phyloP scores from a whole-genome alignment of 2,797 vertebrate species.

The Tolypeutes matacus region DNA sequence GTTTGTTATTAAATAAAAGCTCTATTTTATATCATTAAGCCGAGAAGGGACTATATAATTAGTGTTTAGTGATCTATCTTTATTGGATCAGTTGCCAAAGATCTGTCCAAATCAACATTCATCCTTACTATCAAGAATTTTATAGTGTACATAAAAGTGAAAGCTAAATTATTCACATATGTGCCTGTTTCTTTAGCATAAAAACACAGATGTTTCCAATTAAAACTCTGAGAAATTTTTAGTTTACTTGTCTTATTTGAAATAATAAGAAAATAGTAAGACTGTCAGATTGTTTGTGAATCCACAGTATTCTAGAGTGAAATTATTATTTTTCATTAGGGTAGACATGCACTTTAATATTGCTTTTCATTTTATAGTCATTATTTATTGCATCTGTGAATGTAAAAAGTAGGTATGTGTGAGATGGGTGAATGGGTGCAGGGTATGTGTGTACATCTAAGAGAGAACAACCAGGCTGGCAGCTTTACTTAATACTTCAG shows the following conservation, averaged over 20 bases:
- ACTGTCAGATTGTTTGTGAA: neutral
- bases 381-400: neutral
- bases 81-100: neutral
- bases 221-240: neutral
- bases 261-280: neutral
- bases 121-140: neutral
- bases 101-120: slow-evolving; percentile 22
- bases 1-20: slow-evolving; percentile 35
- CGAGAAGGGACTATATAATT: neutral
- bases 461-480: neutral
- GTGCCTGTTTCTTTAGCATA: neutral
- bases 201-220: slow-evolving; percentile 42
- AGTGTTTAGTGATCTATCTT: neutral
- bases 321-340: neutral
- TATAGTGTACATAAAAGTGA: neutral
- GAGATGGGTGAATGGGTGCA: neutral
- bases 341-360: neutral
- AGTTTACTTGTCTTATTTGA: neutral
- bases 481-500: slow-evolving; percentile 78
- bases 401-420: neutral
- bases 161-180: slow-evolving; percentile 37
- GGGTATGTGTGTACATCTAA: slow-evolving; percentile 47
- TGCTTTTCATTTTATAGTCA: neutral
- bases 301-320: neutral
- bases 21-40: neutral